Evolutionary conservation across 2,113 vertebrate species (phyloP), one percentile per base, ranked within the genome.

Genomic region (Dryoscopus gambensis): DNA sequence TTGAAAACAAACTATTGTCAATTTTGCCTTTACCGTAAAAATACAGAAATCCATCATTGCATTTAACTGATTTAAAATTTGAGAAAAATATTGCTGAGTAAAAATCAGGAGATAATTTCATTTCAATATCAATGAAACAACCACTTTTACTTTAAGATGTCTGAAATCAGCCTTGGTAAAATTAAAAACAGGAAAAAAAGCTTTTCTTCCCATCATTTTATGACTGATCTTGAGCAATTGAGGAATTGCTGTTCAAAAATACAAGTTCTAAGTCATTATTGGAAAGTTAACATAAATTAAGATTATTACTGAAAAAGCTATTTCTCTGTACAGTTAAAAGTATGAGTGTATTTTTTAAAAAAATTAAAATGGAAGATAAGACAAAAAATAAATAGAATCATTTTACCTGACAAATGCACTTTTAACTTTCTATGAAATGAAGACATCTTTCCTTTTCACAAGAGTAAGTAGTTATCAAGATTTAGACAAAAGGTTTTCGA

Each of bases 401-500:
- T 24, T 47, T 79, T 42, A 6, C 27, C 15, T 47, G 37, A 42
- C 2, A 84, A 70, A 60, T 23, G 5, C 4, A 42, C 8, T 69
- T 59, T 21, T 40, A 79, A 49, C 4, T 42, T 79, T 55, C 21
- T 33, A 5, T 59, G 46, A 74, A 57, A 79, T n/a, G 3, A 71
- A 63, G 8, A 42, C 1, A 7, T 25, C 16, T 63, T 74, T 37
- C 62, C 5, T 55, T 84, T 68, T 39, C 19, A n/a, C 8, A 39
- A 8, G 10, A 25, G 8, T n/a, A 13, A 21, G 11, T 56, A 79
- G 3, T 3, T 52, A 17, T 56, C 15, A 70, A 56, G 11, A 5
- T 27, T 78, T 73, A 64, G 16, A 50, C 9, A 68, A 57, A 73
- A 40, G 2, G 1, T 10, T 65, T 62, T 56, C 0, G 0, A 13